A percentile compares a stretch with the other conserved stretches of the same genome.
These are phyloP conservation scores for Drosophila basisetae DNA, from an alignment of 2,888 invertebrate species.

Conservation along the genomic window DNA sequence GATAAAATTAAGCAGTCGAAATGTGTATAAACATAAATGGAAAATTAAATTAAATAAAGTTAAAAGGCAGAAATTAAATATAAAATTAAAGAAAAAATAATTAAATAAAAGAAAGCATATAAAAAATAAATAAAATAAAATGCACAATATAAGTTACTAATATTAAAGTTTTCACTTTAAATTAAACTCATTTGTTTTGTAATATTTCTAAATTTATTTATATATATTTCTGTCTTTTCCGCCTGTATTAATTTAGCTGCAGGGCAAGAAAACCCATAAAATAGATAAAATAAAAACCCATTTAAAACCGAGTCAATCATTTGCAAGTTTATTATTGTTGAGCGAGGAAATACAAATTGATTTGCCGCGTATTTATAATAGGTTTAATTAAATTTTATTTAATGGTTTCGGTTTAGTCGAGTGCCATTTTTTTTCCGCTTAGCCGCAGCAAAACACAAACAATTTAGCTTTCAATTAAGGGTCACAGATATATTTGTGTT, in stretches of 20 bases:
- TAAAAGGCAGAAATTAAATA: neutral
- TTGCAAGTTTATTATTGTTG: constrained; percentile 7
- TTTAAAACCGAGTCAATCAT: constrained; percentile 3
- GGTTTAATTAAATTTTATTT: constrained; percentile 32
- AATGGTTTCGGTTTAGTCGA: constrained; percentile 12
- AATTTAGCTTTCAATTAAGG: constrained; percentile 73
- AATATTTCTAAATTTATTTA: neutral
- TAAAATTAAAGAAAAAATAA: neutral
- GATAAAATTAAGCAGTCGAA: neutral
- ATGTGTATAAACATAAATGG: accelerated
- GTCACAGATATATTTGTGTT: constrained; percentile 42
- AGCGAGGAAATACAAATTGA: constrained; percentile 24
- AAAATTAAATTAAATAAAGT: neutral
- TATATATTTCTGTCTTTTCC: neutral
- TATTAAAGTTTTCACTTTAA: neutral
- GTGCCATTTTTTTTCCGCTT: constrained; percentile 4
- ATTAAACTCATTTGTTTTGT: neutral
- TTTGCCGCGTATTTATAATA: constrained; percentile 32
- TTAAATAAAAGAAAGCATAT: neutral
- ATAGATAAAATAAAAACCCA: neutral
- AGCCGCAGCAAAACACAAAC: constrained; percentile 29
- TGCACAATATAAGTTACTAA: neutral
- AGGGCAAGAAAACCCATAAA: neutral
- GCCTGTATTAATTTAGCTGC: neutral
- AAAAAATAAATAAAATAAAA: neutral